Evolutionary conservation across 2,888 invertebrate genomes (phyloP).

Genomic region (Drosophila paranaensis): DNA sequence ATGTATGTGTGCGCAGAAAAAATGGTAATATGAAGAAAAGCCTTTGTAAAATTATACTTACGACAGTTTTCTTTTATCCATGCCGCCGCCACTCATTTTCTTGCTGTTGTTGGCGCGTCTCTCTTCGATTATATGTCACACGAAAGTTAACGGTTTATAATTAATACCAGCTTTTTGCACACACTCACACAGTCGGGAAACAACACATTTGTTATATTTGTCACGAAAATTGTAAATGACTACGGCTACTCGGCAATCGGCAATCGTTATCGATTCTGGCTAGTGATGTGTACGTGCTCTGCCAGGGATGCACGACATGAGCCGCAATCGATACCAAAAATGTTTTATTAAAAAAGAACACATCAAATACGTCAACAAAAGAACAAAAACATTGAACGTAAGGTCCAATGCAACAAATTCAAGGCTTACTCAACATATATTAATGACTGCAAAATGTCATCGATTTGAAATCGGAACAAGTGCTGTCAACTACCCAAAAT

Average conservation of each 20-base stretch:
- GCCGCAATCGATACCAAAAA: constrained; percentile 21
- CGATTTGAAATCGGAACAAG: background rate
- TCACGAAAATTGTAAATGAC: constrained; percentile 60
- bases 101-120: constrained; percentile 36
- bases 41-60: constrained; percentile 77
- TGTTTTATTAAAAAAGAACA: background rate
- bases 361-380: background rate
- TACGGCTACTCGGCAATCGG: constrained; percentile 38
- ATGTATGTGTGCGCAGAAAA: constrained; percentile 63
- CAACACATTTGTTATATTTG: constrained; percentile 62
- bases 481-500: constrained; percentile 7
- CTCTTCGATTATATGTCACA: constrained; percentile 40
- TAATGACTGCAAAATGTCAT: background rate
- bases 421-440: background rate
- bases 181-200: constrained; percentile 53
- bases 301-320: constrained; percentile 5
- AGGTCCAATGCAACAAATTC: background rate
- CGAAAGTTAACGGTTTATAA: constrained; percentile 47
- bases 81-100: constrained; percentile 82
- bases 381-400: background rate
- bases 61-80: constrained; percentile 85
- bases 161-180: constrained; percentile 59
- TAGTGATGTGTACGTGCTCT: constrained; percentile 32
- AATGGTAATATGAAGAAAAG: constrained; percentile 49
- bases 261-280: constrained; percentile 47